Percentiles rank a stretch among this genome's conserved stretches.
Evolutionary conservation across 2,888 invertebrate genomes (phyloP).

Genomic region (Marronus borbonicus): DNA sequence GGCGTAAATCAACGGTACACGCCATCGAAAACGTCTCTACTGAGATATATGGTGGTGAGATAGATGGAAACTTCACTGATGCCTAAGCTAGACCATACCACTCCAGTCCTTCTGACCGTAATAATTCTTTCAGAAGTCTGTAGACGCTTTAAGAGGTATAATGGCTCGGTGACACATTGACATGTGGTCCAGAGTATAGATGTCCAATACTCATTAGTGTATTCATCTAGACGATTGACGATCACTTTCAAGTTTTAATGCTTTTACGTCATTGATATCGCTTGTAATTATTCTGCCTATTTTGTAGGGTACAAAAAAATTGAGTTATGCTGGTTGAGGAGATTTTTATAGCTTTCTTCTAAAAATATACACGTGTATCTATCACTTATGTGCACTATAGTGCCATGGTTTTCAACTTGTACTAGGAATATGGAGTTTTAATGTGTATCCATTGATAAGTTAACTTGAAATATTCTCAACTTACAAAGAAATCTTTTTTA

Average conservation of each 20-base stretch:
- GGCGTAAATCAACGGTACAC: conserved; percentile 63
- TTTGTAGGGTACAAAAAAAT: not conserved
- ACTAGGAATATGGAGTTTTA: no score
- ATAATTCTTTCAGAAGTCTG: conserved; percentile 62
- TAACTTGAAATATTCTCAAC: no score
- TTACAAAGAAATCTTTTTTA: no score
- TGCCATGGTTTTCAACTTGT: no score
- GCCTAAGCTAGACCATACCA: conserved; percentile 44
- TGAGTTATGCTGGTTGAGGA: no score
- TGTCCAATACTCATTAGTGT: conserved; percentile 53
- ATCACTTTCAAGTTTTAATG: conserved; percentile 22
- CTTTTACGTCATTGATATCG: conserved; percentile 22
- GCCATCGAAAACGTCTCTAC: conserved; percentile 62
- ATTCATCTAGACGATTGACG: conserved; percentile 34
- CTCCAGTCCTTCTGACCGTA: conserved; percentile 61
- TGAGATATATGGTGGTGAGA: conserved; percentile 63
- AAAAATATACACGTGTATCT: not conserved
- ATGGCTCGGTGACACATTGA: conserved; percentile 63
- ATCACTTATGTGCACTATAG: no score
- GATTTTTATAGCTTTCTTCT: not conserved
- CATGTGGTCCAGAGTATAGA: conserved; percentile 57
- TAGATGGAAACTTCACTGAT: conserved; percentile 59
- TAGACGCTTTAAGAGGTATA: conserved; percentile 63
- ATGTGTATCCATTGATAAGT: no score
- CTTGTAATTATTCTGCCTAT: conserved; percentile 6